Conservation (phyloP, 2,797 vertebrate genomes). For the Onychomys torridus region DNA sequence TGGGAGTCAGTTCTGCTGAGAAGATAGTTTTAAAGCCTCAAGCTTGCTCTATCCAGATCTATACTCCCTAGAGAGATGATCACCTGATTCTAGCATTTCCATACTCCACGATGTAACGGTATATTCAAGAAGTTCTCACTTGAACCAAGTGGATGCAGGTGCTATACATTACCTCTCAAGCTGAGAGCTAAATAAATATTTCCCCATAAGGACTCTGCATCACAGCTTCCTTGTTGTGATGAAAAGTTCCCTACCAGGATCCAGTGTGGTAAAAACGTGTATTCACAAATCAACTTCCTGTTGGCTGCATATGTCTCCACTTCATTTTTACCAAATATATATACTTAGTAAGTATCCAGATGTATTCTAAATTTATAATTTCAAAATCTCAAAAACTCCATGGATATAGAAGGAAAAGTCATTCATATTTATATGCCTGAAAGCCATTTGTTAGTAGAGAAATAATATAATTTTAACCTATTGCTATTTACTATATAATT, state of each 20-base stretch:
- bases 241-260: neutral
- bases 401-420: neutral
- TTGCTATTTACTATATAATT: neutral
- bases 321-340: neutral
- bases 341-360: neutral
- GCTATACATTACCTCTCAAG: neutral
- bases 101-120: no score
- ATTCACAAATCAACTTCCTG: neutral
- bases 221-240: neutral
- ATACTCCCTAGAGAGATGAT: neutral
- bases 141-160: neutral
- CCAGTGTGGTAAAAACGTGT: neutral
- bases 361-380: constrained; percentile 1
- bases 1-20: neutral
- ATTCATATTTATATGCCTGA: neutral
- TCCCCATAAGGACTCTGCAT: no score
- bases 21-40: no score
- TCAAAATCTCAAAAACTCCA: neutral
- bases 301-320: neutral
- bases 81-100: rapidly evolving
- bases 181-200: neutral
- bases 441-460: constrained; percentile 12
- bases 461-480: neutral
- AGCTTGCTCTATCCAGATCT: no score
- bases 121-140: neutral